These are phyloP conservation scores for Chirona hameri DNA, from an alignment of 2,888 invertebrate genomes.

Conservation along the genomic window DNA sequence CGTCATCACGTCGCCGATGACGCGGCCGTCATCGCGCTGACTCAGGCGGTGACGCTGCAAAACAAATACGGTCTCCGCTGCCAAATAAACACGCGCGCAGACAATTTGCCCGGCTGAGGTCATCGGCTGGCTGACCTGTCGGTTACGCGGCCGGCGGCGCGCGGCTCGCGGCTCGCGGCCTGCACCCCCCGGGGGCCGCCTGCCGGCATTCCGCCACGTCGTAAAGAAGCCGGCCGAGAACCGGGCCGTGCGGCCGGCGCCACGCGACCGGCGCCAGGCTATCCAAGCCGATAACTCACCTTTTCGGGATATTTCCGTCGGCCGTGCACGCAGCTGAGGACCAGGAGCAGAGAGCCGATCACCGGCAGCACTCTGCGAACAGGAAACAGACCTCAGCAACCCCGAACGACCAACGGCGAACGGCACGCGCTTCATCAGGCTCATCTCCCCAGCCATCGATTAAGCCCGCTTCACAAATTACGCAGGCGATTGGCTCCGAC, in stretches of 20 bases:
- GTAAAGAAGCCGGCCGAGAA: too few relatives aligned
- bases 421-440: background rate
- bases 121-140: background rate
- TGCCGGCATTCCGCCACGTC: background rate
- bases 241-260: too few relatives aligned
- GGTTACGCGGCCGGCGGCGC: too few relatives aligned
- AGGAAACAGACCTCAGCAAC: background rate
- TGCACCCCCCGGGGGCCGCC: too few relatives aligned
- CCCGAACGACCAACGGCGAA: background rate
- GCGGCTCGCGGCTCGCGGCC: too few relatives aligned
- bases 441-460: background rate
- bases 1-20: background rate
- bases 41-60: background rate
- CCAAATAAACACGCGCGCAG: background rate
- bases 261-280: background rate
- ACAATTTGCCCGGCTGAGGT: background rate
- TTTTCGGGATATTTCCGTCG: slow-evolving; percentile 7
- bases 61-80: background rate
- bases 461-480: background rate
- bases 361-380: background rate
- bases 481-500: background rate
- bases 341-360: background rate
- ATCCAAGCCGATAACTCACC: background rate
- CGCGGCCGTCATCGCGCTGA: background rate
- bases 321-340: background rate